Evolutionary conservation across 2,113 vertebrate genomes (phyloP).

Genomic region (Strigops habroptila): DNA sequence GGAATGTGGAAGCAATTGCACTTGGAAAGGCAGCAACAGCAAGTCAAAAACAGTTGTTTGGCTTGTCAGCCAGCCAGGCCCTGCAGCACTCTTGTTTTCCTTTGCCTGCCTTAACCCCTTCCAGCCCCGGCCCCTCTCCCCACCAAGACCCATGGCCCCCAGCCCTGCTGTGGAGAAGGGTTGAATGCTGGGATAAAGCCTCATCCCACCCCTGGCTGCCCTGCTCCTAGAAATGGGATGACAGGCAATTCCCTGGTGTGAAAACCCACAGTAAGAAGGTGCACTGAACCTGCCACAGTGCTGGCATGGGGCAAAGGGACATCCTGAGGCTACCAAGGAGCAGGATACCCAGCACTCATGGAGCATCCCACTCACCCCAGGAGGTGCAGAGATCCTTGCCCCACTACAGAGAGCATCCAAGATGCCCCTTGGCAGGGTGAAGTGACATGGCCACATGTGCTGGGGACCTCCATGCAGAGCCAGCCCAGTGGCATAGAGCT

Average conservation of each 20-base stretch:
- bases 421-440: accelerated
- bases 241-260: accelerated
- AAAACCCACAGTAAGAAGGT: neutral
- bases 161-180: accelerated
- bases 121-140: neutral
- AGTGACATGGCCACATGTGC: accelerated
- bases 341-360: neutral
- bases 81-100: conserved; percentile 57
- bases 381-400: neutral
- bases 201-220: accelerated
- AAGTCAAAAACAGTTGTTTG: conserved; percentile 70
- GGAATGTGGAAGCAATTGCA: conserved; percentile 63
- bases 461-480: neutral
- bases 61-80: conserved; percentile 60
- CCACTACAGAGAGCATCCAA: neutral
- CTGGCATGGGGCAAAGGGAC: accelerated
- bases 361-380: neutral
- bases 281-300: neutral
- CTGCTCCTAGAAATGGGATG: neutral
- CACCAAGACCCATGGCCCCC: neutral
- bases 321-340: neutral
- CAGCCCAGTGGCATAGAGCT: neutral
- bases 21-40: conserved; percentile 59
- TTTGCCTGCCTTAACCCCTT: conserved; percentile 42
- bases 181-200: no score